Evolutionary conservation across 2,888 invertebrate genomes (phyloP), one percentile per base, ranked within the genome.

Genomic region (Pristionchus fissidentatus): DNA sequence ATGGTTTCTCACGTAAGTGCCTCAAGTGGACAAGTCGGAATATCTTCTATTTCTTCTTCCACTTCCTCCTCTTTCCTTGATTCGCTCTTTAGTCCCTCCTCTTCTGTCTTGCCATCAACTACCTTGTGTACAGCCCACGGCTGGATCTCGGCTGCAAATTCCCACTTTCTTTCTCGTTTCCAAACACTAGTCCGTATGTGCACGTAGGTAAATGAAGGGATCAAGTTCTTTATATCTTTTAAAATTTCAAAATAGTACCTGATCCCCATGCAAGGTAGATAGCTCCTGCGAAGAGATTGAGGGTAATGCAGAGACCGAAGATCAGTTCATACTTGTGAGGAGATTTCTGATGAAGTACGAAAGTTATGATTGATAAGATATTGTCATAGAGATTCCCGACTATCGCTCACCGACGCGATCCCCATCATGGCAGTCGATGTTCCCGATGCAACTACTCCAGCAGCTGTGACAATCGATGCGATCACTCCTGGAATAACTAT

Each of bases 201-300:
- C n/a, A n/a, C n/a, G n/a, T n/a, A n/a, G n/a, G n/a, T n/a, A n/a
- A n/a, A n/a, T n/a, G n/a, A n/a, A n/a, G n/a, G n/a, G n/a, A n/a
- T n/a, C n/a, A n/a, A n/a, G n/a, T n/a, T n/a, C n/a, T n/a, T n/a
- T n/a, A n/a, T n/a, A n/a, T n/a, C 49, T 10, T n/a, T n/a, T n/a
- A n/a, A n/a, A n/a, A n/a, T n/a, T n/a, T n/a, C n/a, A n/a, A n/a
- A 22, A 29, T 62, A 35, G n/a, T 26, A 83, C 83, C 83, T 52
- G 83, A 73, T 70, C 83, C 83, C 49, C 55, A 83, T 19, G 26
- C 32, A 7, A 83, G 26, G n/a, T 83, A 83, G 29, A 83, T 38
- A 3, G 73, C 8, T 2, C 83, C 70, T 1, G 83, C 49, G 49
- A 73, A 2, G 29, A 83, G 15, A 32, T 83, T 70, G 38, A 73